These are phyloP conservation scores for Drosophila helvetica DNA, from an alignment of 2,888 invertebrate genomes.

Conservation along the genomic window DNA sequence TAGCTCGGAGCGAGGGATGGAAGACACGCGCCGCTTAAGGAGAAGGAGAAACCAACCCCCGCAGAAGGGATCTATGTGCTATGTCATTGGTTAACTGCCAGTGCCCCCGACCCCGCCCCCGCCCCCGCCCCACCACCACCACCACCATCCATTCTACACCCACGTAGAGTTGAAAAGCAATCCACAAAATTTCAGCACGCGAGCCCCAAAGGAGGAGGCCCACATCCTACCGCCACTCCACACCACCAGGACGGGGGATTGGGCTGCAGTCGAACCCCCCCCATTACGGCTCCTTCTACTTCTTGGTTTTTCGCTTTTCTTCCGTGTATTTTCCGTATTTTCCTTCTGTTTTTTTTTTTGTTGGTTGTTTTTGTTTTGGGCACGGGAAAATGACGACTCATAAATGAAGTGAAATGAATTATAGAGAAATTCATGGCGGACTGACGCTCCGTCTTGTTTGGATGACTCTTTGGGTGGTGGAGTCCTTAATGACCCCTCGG, in stretches of 20 bases:
- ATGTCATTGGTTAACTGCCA: conserved; percentile 74
- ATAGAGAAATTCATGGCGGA: conserved; percentile 54
- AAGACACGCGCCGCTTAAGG: conserved; percentile 67
- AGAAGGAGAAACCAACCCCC: conserved; percentile 63
- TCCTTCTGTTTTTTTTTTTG: conserved; percentile 17
- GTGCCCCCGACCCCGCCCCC: conserved; percentile 11
- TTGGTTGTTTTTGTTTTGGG: conserved; percentile 13
- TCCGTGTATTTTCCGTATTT: conserved; percentile 19
- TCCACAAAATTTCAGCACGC: conserved; percentile 74
- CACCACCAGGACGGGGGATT: neutral
- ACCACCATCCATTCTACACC: conserved; percentile 10
- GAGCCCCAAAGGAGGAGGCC: conserved; percentile 42
- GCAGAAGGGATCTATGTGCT: conserved; percentile 35
- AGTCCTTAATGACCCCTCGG: conserved; percentile 70
- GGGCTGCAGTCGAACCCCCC: too few species aligned
- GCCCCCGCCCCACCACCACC: neutral
- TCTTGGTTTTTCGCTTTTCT: conserved; percentile 23
- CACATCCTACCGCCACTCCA: neutral
- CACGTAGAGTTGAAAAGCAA: conserved; percentile 65
- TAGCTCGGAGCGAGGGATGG: neutral
- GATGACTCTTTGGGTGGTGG: neutral
- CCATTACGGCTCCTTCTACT: conserved; percentile 10
- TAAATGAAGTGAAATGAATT: conserved; percentile 66
- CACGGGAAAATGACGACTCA: conserved; percentile 68
- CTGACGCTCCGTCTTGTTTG: neutral